Evolutionary conservation across 2,888 invertebrate genomes (phyloP).

Genomic region (Habrosyne pyritoides): DNA sequence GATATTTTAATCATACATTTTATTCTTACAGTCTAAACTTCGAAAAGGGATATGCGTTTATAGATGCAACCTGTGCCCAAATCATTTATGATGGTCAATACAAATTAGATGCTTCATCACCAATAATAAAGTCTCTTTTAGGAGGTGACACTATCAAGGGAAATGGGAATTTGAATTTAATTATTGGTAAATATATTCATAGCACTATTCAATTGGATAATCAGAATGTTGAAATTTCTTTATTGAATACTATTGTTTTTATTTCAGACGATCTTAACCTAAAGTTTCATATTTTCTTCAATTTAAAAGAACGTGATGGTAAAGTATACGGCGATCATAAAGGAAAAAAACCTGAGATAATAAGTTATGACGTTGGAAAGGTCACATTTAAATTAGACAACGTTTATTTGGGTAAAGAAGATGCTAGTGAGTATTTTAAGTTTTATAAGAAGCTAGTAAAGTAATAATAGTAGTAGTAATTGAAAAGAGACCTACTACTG

Average conservation of each 20-base stretch:
- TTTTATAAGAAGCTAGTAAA: too few species aligned
- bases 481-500: too few species aligned
- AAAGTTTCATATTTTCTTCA: slow-evolving; percentile 26
- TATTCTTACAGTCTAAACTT: not conserved
- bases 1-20: not conserved
- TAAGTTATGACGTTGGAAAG: slow-evolving; percentile 34
- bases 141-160: not conserved
- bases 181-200: not conserved
- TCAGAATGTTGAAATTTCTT: too few species aligned
- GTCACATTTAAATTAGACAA: slow-evolving; percentile 38
- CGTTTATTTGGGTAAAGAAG: slow-evolving; percentile 41
- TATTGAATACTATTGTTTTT: not conserved
- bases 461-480: too few species aligned
- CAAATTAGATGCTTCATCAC: not conserved
- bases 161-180: not conserved
- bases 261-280: slow-evolving; percentile 44
- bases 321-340: slow-evolving; percentile 35
- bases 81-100: not conserved
- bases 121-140: not conserved
- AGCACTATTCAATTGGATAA: too few species aligned
- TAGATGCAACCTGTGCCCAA: not conserved
- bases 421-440: slow-evolving; percentile 47
- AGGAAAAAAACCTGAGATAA: slow-evolving; percentile 27
- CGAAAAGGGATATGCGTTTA: not conserved
- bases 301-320: slow-evolving; percentile 29